phyloP scores from a whole-genome alignment of 2,797 vertebrate species.

The Diplodus puntazzo region DNA sequence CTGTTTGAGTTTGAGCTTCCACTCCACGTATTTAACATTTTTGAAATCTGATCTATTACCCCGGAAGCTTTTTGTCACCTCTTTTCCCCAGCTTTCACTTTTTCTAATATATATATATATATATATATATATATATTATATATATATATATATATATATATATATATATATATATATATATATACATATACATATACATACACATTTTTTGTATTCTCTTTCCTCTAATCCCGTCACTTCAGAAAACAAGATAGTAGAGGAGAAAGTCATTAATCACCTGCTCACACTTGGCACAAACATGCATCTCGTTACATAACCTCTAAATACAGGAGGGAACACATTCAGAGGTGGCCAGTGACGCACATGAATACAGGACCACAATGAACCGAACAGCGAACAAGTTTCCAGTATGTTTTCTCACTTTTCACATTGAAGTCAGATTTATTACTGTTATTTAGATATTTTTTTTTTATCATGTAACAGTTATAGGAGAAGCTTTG shows the following conservation, averaged over 20 bases:
- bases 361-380: background rate
- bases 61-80: background rate
- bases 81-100: background rate
- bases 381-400: no score
- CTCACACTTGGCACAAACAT: slow-evolving; percentile 45
- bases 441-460: background rate
- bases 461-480: background rate
- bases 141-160: no score
- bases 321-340: background rate
- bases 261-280: slow-evolving; percentile 3
- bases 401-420: background rate
- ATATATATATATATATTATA: no score
- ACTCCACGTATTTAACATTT: slow-evolving; percentile 5
- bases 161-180: no score
- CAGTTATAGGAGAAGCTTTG: background rate
- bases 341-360: background rate
- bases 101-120: no score
- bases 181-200: no score
- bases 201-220: background rate
- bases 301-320: slow-evolving; percentile 11
- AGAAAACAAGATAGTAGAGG: slow-evolving; percentile 1
- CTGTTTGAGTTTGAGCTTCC: background rate
- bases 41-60: slow-evolving; percentile 4
- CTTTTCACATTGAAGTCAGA: background rate
- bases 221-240: background rate